phyloP scores from a whole-genome alignment of 2,113 vertebrate species.

The Cathartes aura region DNA sequence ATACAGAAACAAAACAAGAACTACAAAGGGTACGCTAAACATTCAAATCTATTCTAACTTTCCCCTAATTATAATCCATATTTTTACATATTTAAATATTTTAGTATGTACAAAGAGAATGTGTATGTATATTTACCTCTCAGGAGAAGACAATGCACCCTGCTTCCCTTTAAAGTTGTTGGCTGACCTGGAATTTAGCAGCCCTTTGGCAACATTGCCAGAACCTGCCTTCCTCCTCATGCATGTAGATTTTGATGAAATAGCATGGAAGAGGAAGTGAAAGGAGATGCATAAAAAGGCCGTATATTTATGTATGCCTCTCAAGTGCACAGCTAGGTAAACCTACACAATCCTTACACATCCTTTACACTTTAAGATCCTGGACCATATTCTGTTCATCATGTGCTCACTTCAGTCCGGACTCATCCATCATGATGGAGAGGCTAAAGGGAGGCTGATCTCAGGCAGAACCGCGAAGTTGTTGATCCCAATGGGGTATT shows the following conservation, averaged over 20 bases:
- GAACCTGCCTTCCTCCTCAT: not conserved
- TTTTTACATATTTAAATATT: constrained; percentile 67
- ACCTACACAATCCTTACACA: not conserved
- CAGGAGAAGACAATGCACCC: not conserved
- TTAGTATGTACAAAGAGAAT: not conserved
- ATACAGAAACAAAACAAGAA: not conserved
- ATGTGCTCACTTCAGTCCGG: not conserved
- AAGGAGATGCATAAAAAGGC: not conserved
- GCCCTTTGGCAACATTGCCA: not conserved
- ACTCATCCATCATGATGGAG: not conserved
- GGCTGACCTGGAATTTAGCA: constrained; percentile 19
- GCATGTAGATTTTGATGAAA: not conserved
- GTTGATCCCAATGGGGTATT: not conserved
- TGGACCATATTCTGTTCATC: not conserved
- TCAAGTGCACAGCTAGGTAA: not conserved
- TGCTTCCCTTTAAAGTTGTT: not conserved
- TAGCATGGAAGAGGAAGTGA: not conserved
- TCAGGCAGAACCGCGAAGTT: not conserved
- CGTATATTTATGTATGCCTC: not conserved
- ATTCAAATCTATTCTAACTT: constrained; percentile 63
- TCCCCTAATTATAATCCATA: constrained; percentile 43
- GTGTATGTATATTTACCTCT: not conserved
- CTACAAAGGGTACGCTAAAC: constrained; percentile 16
- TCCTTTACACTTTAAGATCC: not conserved
- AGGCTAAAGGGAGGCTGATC: not conserved